Base-by-base conservation (phyloP, 2,797 vertebrate genomes). In the Danio aesculapii region DNA sequence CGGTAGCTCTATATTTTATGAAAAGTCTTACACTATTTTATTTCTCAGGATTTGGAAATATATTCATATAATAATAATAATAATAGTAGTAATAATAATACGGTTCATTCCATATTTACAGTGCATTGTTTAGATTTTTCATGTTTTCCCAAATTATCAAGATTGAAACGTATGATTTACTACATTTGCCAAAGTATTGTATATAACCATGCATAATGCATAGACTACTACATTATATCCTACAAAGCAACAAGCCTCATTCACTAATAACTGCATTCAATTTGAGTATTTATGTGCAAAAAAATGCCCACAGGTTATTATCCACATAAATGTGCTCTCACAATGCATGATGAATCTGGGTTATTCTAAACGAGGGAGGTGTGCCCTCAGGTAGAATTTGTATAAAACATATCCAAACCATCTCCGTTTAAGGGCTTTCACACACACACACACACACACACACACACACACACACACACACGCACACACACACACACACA, bases 311-410 rank as follows among this genome's bases (percentile, higher is more conserved):
- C 46, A 68, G 7, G 46, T 68, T 68, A 46, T 44, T 11, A 16
- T 16, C 6, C 69, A 44, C 52, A 72, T 72, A 4, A 57, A 9
- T 55, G n/a, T 57, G 52, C 17, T 57, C 52, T 57, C n/a, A 44
- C n/a, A 55, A 8, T 71, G 30, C 16, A 72, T 46, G 11, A 72
- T 72, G 41, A 72, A 72, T 57, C 39, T 44, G n/a, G 69, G 69
- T 58, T 14, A 58, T 21, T 58, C n/a, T 46, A 58, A 72, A 57
- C 6, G 39, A 72, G 53, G n/a, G 1, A 72, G 69, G 41, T 5
- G 11, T 57, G 53, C 53, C 41, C 43, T 46, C n/a, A 17, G 41
- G 43, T 19, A 44, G 1, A 46, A 58, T 72, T 72, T 14, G 53
- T n/a, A 21, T 58, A 72, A 72, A 21, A 72, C 53, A 14, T 4